Evolutionary conservation across 2,888 invertebrate genomes (phyloP), one percentile per base, ranked within the genome.

Genomic region (Limnephilus lunatus): DNA sequence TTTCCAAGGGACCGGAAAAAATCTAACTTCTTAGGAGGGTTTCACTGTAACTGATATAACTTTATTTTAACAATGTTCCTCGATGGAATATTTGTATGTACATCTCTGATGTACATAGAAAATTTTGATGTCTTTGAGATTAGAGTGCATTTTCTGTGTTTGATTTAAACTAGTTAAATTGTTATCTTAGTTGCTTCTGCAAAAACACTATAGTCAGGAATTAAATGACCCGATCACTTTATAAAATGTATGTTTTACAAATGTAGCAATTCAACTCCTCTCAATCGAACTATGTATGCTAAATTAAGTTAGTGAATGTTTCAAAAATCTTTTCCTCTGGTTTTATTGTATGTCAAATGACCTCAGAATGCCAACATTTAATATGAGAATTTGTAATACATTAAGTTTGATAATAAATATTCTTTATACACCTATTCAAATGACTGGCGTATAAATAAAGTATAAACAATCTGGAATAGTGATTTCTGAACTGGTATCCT

Each of bases 61-160:
- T 15, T 48, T 48, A 25, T 53, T 53, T 53, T 53, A 15, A 53
- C 5, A 53, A 53, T 3, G 48, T 48, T 48, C 3, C 48, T 48
- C 48, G 15, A 15, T 48, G 48, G 14, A 48, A 15, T 14, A 15
- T 48, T 48, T 15, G 48, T 48, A 3, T 48, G 48, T 48, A 14
- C 15, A 14, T 48, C 14, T 48, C 48, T 48, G 53, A 53, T 53
- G 53, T 53, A 53, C 53, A 53, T 53, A 53, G 53, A 19, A 53
- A 53, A 53, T 39, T 85, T 91, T 83, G 9, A 81, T 31, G 11
- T 82, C 14, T 9, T 48, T 39, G 39, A 68, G 86, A 44, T 86
- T 86, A 86, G 9, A 86, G n/a, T 86, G 86, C 9, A 15, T 86
- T 86, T 44, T 86, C 86, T 39, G 44, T 86, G 35, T 86, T 44